Base-by-base conservation (phyloP, 2,797 vertebrate species). In the Chromis chromis region DNA sequence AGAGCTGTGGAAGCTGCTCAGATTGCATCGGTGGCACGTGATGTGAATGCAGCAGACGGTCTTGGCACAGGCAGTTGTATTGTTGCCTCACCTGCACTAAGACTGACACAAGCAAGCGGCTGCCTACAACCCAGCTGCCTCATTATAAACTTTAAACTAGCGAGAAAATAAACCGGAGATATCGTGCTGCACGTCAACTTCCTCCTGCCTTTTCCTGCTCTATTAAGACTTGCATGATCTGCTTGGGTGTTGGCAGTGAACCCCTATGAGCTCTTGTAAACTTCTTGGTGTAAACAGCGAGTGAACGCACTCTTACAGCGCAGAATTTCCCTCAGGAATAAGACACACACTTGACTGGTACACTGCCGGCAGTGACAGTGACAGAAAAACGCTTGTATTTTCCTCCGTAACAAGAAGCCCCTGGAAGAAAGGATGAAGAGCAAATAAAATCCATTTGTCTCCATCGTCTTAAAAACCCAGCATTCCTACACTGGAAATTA, bases 81-180 rank as follows among this genome's bases (percentile, higher is more conserved):
- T 83, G 85, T 78, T 6, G 10, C 7, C 58, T 76, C 85, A 90
- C 83, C 83, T 90, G 72, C 71, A 42, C 39, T 22, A 8, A 54
- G 71, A 57, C 59, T 19, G 63, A 67, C 17, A 48, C 27, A 24
- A 64, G 46, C 61, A 14, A 25, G 21, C 1, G 52, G 48, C 55
- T 19, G 39, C 58, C 65, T 25, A 74, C 74, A 77, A 63, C 69
- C 49, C 79, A 60, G 76, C 83, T 53, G 84, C 53, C 61, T 67
- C 59, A 62, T 82, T 81, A 82, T 84, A 83, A 89, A 90, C 83
- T 74, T 78, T 76, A 79, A 84, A 80, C 78, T 39, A 50, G 68
- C 3, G 48, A 79, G 78, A 74, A 89, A 88, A 88, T 81, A 87
- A 89, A 90, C 85, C 85, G 79, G 86, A 90, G 84, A 78, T 88